Evolutionary conservation across 2,113 vertebrate species (phyloP), one percentile per base, ranked within the genome.

Genomic region (Oryzias javanicus): DNA sequence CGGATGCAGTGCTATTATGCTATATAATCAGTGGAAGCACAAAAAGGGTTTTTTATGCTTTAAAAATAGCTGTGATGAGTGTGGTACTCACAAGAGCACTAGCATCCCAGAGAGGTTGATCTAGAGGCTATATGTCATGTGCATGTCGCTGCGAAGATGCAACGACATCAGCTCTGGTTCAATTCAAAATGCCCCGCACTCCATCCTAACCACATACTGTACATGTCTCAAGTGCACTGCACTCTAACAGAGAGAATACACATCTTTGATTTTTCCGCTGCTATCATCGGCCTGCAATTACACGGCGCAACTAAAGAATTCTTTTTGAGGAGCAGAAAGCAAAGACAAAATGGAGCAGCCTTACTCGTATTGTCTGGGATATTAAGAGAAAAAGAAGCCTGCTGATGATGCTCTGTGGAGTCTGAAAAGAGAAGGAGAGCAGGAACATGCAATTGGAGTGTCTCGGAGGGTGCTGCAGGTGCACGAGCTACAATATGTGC

Each of bases 311-410:
- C 78, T 78, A 55, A 79, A 83, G 62, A 79, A 81, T 72, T 73
- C 60, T 58, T 75, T 77, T 65, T 76, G 78, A 82, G 74, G 56
- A 72, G 68, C 53, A 68, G 79, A 80, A 61, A 69, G 70, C 53
- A 71, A 60, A 62, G 80, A 85, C 81, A 76, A 58, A 61, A 87
- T 84, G 47, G 62, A 81, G 76, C 67, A 74, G 70, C 64, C 76
- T 81, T 57, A 25, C 58, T 70, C 17, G n/a, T 78, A 79, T 84
- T 86, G 82, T 83, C 82, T 82, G 84, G 55, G 1, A 85, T 72
- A 84, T 88, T 89, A 88, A 70, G 27, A 70, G 74, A 86, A 81
- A 85, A 88, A 89, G 86, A 79, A 76, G 41, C 80, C 86, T n/a
- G 46, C 66, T 48, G 76, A 88, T 86, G 81, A 81, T 69, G 78